Base-by-base conservation (phyloP, 2,888 invertebrate species). In the Boloria selene region DNA sequence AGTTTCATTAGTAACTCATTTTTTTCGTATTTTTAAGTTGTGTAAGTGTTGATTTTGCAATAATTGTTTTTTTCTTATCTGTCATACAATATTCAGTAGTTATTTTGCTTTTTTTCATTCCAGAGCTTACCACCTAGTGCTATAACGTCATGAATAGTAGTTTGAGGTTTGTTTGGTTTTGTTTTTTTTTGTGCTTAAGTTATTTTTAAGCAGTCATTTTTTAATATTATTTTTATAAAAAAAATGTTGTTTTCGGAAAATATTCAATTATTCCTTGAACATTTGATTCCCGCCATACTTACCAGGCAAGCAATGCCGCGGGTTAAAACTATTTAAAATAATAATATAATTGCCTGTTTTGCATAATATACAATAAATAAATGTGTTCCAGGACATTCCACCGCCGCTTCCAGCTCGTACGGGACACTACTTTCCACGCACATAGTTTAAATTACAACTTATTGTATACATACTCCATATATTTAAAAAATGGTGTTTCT, bases 371-470 rank as follows among this genome's bases (percentile, higher is more conserved):
- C n/a, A n/a, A n/a, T n/a, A n/a, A n/a, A n/a, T 42, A 53, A 31
- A 53, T 26, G 10, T 17, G n/a, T 73, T 81, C 0, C 84, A 92
- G 91, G 91, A 92, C 73, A 90, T 89, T 0, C 91, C 91, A 5
- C 91, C 91, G 4, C 91, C 91, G 49, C 78, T 92, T 38, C 91
- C 91, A n/a, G 91, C 91, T 10, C 91, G 91, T 75, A 89, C 89
- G 47, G 91, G 90, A 6, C 89, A 88, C 76, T 91, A 87, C 77
- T 92, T 80, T 78, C 89, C 90, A 6, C 87, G 92, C 76, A 88
- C 91, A 88, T 90, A 92, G 87, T 74, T 73, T 69, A 42, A 60
- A 50, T 44, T 56, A 45, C 51, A 51, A 16, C 13, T 38, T 42
- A 63, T 42, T 44, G 42, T 50, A 50, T 44, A 56, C 42, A 54